Conservation (phyloP, 1,140 invertebrate genomes). For the Streblospio benedicti region DNA sequence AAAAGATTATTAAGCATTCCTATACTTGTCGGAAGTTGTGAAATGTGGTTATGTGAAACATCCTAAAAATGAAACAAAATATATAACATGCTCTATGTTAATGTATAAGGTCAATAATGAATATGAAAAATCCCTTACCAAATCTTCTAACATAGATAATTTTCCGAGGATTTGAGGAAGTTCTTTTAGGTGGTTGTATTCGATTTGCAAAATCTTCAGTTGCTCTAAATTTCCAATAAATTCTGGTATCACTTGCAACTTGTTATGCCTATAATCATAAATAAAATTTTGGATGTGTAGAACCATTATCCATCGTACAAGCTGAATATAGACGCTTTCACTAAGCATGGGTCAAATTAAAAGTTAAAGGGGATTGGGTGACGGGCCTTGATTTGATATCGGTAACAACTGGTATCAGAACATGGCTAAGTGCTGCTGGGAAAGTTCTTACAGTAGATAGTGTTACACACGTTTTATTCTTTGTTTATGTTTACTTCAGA, state of each 20-base stretch:
- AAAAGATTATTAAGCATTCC: conserved; percentile 54
- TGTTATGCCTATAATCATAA: conserved; percentile 45
- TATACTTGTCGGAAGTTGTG: conserved; percentile 51
- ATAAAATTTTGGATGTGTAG: not conserved
- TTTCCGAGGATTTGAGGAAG: conserved; percentile 43
- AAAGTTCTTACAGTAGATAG: no score
- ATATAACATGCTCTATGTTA: conserved; percentile 2
- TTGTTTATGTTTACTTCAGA: no score
- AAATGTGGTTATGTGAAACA: conserved; percentile 55
- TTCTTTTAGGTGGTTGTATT: conserved; percentile 40
- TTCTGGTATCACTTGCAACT: conserved; percentile 36
- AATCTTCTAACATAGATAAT: conserved; percentile 42
- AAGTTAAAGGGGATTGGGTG: conserved; percentile 1
- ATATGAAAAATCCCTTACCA: conserved; percentile 38
- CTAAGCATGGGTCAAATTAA: not conserved
- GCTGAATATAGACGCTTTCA: not conserved
- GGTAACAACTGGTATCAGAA: no score
- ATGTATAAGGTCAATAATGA: conserved; percentile 4
- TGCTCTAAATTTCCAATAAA: conserved; percentile 33
- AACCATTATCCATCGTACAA: not conserved
- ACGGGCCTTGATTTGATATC: no score
- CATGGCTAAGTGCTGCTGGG: no score
- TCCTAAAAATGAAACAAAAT: conserved; percentile 48
- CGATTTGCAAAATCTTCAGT: conserved; percentile 37
- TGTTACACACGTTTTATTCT: no score